Conservation (phyloP, 2,113 vertebrate species). For the Gnathonemus echidnorhynchus region DNA sequence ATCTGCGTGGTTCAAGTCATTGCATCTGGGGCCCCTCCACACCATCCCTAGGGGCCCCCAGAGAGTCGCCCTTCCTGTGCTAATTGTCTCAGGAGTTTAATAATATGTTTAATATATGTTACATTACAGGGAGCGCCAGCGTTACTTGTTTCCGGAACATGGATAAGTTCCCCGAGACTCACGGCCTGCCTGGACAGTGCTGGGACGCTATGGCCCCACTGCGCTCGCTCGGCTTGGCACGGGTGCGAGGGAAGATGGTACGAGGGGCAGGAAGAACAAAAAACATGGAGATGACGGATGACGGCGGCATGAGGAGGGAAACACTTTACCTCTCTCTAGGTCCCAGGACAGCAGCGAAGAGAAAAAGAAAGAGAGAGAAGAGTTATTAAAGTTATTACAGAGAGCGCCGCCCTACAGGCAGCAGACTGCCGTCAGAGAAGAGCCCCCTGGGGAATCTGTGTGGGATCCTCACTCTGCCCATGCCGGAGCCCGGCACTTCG, state of each 20-base stretch:
- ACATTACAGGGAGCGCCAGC: not conserved
- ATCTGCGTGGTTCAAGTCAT: not conserved
- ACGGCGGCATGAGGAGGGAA: conserved; percentile 26
- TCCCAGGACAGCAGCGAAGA: conserved; percentile 65
- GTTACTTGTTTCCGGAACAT: not conserved
- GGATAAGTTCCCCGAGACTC: not conserved
- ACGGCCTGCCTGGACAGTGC: not conserved
- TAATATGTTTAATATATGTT: not conserved
- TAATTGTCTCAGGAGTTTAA: not conserved
- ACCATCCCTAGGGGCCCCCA: not conserved
- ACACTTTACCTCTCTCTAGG: conserved; percentile 74
- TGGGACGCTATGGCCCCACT: not conserved
- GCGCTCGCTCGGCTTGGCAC: not conserved
- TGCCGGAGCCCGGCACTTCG: not conserved
- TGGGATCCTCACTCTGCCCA: not conserved
- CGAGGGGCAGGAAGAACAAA: not conserved
- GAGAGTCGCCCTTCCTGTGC: not conserved
- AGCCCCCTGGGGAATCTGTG: not conserved
- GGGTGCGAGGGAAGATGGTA: not conserved
- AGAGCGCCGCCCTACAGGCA: not conserved
- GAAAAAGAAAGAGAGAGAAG: conserved; percentile 16
- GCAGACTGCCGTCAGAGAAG: not conserved
- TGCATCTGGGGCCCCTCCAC: not conserved
- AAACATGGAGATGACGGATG: conserved; percentile 15
- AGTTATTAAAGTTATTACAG: not conserved